Evolutionary conservation across 1,140 invertebrate species (phyloP).

Genomic region (Camponotus floridanus): DNA sequence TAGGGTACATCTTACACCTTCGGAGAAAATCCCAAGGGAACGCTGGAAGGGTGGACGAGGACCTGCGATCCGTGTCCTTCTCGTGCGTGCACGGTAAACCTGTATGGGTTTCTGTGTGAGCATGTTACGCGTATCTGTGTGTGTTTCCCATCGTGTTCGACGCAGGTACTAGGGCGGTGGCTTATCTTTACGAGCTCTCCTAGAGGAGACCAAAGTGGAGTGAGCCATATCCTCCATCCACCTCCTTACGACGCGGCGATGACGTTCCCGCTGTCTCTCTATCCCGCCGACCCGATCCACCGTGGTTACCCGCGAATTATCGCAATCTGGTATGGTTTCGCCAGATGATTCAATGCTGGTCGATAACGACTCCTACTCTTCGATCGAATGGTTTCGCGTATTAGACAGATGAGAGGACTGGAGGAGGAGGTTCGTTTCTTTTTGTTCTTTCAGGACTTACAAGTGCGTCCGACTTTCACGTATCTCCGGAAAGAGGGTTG

Average conservation of each 20-base stretch:
- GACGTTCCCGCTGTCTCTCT: conserved; percentile 70
- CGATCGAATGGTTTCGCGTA: conserved; percentile 48
- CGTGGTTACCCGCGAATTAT: conserved; percentile 61
- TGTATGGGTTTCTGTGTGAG: background rate
- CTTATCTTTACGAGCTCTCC: conserved; percentile 78
- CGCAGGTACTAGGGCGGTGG: conserved; percentile 64
- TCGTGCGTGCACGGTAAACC: conserved; percentile 47
- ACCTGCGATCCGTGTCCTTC: conserved; percentile 18
- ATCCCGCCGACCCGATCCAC: conserved; percentile 29
- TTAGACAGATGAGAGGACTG: conserved; percentile 17
- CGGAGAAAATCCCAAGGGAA: conserved; percentile 39
- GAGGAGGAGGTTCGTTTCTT: background rate
- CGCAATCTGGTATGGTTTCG: conserved; percentile 44
- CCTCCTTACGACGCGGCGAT: conserved; percentile 53
- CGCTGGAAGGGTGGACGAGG: conserved; percentile 54
- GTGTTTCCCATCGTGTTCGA: conserved; percentile 63
- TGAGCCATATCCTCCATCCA: conserved; percentile 67
- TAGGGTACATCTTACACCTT: conserved; percentile 58
- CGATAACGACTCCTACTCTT: conserved; percentile 48
- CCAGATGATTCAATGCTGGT: conserved; percentile 65
- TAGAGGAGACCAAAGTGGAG: conserved; percentile 68
- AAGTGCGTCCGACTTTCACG: conserved; percentile 5
- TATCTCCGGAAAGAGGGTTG: conserved; percentile 3
- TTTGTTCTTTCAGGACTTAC: background rate
- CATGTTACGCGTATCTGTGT: conserved; percentile 30